phyloP scores from a whole-genome alignment of 2,113 vertebrate genomes.

The Podiceps cristatus region DNA sequence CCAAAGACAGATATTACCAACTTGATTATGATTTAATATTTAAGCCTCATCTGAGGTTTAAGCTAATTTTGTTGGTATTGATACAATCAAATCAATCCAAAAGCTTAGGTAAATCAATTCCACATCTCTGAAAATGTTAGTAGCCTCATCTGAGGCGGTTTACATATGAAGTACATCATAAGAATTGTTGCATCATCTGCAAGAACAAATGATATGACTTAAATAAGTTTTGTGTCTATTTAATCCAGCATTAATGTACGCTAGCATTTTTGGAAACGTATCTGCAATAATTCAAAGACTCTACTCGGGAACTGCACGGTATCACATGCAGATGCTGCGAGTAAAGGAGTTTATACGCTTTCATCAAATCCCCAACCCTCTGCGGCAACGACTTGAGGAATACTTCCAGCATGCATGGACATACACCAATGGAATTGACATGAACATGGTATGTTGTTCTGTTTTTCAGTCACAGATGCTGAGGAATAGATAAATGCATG shows the following conservation, averaged over 20 bases:
- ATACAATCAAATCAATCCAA: neutral
- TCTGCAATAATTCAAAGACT: slow-evolving; percentile 99
- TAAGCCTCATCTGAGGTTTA: neutral
- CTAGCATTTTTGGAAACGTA: slow-evolving; percentile 99
- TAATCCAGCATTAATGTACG: slow-evolving; percentile 95
- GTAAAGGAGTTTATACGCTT: slow-evolving; percentile 99
- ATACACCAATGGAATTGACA: slow-evolving; percentile 98
- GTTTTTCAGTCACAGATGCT: slow-evolving; percentile 16
- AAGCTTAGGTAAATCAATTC: neutral
- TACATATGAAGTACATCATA: neutral
- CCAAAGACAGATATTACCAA: neutral
- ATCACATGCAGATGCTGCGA: slow-evolving; percentile 97
- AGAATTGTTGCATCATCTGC: neutral
- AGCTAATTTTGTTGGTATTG: neutral
- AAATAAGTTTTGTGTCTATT: slow-evolving; percentile 65
- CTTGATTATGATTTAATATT: neutral
- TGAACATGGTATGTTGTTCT: slow-evolving; percentile 94
- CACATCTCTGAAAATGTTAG: neutral
- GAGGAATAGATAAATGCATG: neutral
- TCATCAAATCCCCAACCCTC: slow-evolving; percentile 96
- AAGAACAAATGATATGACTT: neutral
- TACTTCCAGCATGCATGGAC: slow-evolving; percentile 99
- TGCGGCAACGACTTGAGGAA: slow-evolving; percentile 95
- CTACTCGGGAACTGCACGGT: slow-evolving; percentile 96
- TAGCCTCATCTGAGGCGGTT: neutral